Percentiles rank a stretch among this genome's conserved stretches.
Conservation (phyloP, 2,113 vertebrate species). For the Hipposideros armiger region DNA sequence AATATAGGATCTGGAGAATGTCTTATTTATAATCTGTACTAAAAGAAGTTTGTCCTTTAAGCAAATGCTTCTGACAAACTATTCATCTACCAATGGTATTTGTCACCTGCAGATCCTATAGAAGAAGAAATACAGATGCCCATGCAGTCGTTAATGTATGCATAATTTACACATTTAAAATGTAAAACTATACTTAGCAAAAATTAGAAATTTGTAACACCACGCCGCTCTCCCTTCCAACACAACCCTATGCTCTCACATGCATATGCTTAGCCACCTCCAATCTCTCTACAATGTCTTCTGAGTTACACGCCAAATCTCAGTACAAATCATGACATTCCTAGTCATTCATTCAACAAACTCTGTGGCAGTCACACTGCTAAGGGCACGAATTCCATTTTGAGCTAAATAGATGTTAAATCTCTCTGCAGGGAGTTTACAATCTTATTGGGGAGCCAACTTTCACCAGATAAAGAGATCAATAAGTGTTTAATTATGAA, state of each 20-base stretch:
- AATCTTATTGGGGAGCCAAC: not conserved
- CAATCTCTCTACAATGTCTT: not conserved
- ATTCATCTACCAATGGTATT: not conserved
- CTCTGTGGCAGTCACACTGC: not conserved
- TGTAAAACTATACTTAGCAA: not conserved
- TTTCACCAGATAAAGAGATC: not conserved
- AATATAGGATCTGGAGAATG: not conserved
- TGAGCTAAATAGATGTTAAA: not conserved
- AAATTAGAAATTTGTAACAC: not conserved
- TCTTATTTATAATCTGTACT: not conserved
- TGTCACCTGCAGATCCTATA: not conserved
- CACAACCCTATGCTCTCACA: too few species aligned
- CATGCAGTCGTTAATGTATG: not conserved
- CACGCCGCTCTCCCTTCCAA: not conserved
- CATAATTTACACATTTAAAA: not conserved
- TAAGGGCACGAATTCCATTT: not conserved
- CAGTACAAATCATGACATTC: not conserved
- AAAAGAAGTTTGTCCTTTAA: conserved; percentile 34
- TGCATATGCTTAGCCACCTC: not conserved
- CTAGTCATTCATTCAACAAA: not conserved
- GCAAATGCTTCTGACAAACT: not conserved
- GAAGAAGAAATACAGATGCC: not conserved
- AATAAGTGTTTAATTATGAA: not conserved
- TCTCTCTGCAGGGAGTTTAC: not conserved
- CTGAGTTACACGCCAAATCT: not conserved